These are phyloP conservation scores for Aphodius granarius DNA, from an alignment of 2,888 invertebrate genomes.

Conservation along the genomic window DNA sequence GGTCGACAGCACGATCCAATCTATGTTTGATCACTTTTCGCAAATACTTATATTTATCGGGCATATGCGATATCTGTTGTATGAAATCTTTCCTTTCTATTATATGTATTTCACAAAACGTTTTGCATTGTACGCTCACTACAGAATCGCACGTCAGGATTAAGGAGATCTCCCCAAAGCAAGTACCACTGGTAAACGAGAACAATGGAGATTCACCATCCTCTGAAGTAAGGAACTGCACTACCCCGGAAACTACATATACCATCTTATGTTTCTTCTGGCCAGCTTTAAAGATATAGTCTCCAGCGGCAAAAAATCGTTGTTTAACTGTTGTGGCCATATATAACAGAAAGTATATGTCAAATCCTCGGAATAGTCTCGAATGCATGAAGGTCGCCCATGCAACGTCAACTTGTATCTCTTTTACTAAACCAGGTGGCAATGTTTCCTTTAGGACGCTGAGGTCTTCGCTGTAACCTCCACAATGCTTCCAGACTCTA, in stretches of 20 bases:
- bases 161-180: constrained; percentile 30
- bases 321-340: constrained; percentile 20
- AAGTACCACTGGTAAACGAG: constrained; percentile 28
- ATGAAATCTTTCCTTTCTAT: constrained; percentile 20
- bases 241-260: constrained; percentile 29
- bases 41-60: constrained; percentile 1
- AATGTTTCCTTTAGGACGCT: constrained; percentile 8
- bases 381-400: constrained; percentile 32
- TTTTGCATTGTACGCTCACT: constrained; percentile 20
- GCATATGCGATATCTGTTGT: background rate
- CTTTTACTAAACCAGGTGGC: constrained; percentile 18
- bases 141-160: constrained; percentile 16
- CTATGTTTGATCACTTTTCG: constrained; percentile 9
- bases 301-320: constrained; percentile 24
- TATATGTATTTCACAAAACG: constrained; percentile 21
- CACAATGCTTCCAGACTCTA: constrained; percentile 20
- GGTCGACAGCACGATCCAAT: constrained; percentile 1
- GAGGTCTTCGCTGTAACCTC: constrained; percentile 21
- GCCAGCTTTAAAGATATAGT: constrained; percentile 27
- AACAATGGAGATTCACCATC: constrained; percentile 32
- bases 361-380: constrained; percentile 25
- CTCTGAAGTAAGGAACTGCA: constrained; percentile 32
- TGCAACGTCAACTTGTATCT: constrained; percentile 26
- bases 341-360: constrained; percentile 25
- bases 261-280: constrained; percentile 32